Percentiles rank a stretch among this genome's conserved stretches.
These are phyloP conservation scores for Acrocephalus kingi DNA, from an alignment of 2,113 vertebrate species.

Conservation along the genomic window DNA sequence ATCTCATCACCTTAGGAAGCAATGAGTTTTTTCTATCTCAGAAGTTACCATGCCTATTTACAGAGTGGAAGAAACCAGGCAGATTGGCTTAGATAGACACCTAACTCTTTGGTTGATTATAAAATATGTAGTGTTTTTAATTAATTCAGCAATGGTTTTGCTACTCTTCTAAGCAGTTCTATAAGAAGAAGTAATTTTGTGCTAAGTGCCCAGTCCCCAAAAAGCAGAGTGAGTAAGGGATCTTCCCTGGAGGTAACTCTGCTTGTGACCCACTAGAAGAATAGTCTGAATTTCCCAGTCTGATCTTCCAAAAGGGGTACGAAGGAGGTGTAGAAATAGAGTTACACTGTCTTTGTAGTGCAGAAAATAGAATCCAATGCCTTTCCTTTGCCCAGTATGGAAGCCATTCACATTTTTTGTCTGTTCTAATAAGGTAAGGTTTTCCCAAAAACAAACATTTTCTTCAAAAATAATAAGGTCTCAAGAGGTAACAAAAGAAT, in stretches of 20 bases:
- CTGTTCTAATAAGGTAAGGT: not conserved
- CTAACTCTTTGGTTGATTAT: not conserved
- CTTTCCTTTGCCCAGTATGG: not conserved
- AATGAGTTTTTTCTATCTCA: not conserved
- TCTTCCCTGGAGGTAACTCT: not conserved
- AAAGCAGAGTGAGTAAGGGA: not conserved
- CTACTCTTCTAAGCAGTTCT: not conserved
- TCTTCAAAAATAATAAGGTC: constrained; percentile 61
- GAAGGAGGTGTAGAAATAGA: not conserved
- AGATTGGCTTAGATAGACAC: not conserved
- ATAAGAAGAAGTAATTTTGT: not conserved
- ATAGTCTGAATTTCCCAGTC: not conserved
- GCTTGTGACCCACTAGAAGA: not conserved
- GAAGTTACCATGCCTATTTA: not conserved
- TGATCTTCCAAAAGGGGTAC: not conserved
- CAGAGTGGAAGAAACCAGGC: not conserved
- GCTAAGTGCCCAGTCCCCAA: not conserved
- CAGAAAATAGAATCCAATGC: not conserved
- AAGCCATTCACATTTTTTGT: constrained; percentile 7
- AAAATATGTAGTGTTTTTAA: not conserved
- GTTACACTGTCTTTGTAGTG: not conserved
- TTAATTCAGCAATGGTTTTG: not conserved
- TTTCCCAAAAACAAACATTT: constrained; percentile 46
- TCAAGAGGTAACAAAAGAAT: constrained; percentile 60
- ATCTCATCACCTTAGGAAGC: not conserved